phyloP scores from a whole-genome alignment of 2,888 invertebrate genomes.

The Acleris laterana region DNA sequence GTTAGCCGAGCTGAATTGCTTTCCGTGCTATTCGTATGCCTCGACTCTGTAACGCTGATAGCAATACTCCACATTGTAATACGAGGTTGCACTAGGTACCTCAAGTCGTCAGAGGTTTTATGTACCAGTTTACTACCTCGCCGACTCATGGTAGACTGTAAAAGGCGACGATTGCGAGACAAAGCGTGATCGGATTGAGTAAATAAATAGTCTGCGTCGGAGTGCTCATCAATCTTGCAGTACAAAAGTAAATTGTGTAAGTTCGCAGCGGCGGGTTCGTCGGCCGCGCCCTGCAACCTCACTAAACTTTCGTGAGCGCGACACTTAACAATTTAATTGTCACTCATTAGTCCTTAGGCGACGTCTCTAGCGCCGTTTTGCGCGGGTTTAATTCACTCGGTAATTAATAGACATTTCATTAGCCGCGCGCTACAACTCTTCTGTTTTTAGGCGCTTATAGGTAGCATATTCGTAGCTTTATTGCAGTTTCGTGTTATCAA shows the following conservation, averaged over 20 bases:
- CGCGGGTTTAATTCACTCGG: constrained; percentile 61
- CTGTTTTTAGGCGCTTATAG: constrained; percentile 47
- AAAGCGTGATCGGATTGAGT: constrained; percentile 80
- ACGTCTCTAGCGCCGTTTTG: constrained; percentile 63
- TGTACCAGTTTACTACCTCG: constrained; percentile 64
- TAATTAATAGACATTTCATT: constrained; percentile 73
- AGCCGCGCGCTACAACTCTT: constrained; percentile 47
- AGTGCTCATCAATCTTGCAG: constrained; percentile 78
- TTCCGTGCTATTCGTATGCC: constrained; percentile 47
- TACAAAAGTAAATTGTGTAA: constrained; percentile 75
- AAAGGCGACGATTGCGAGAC: constrained; percentile 76
- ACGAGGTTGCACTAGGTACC: constrained; percentile 41
- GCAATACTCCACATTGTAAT: constrained; percentile 41
- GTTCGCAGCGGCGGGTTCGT: constrained; percentile 70
- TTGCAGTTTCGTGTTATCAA: constrained; percentile 62
- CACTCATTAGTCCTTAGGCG: constrained; percentile 76
- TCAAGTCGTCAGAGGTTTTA: constrained; percentile 64
- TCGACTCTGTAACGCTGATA: constrained; percentile 41
- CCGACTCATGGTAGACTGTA: constrained; percentile 67
- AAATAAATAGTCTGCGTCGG: constrained; percentile 76
- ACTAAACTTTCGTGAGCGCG: constrained; percentile 74
- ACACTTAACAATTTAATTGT: constrained; percentile 81
- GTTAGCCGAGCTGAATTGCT: constrained; percentile 58
- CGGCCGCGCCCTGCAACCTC: constrained; percentile 75
- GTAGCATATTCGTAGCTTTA: constrained; percentile 44